These are phyloP conservation scores for Chouioia cunea DNA, from an alignment of 2,888 invertebrate species.

Conservation along the genomic window DNA sequence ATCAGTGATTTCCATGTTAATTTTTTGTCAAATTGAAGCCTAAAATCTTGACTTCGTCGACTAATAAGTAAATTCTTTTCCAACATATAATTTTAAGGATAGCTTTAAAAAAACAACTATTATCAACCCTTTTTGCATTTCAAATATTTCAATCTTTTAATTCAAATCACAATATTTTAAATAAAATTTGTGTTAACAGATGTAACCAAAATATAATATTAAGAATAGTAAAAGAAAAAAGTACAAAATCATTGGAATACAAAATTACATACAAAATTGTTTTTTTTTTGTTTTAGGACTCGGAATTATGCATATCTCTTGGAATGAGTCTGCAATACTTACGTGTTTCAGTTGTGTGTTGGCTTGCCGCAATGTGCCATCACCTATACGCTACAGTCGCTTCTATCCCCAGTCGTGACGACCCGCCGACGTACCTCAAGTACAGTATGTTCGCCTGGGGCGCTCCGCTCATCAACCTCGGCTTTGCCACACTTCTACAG, in stretches of 20 bases:
- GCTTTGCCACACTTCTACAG: conserved; percentile 71
- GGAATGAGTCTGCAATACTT: conserved; percentile 76
- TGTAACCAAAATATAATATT: background rate
- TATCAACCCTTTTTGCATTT: no score
- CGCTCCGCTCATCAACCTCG: conserved; percentile 72
- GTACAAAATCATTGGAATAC: no score
- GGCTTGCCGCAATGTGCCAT: conserved; percentile 78
- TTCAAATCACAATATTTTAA: no score
- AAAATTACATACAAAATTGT: background rate
- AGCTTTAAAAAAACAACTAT: no score
- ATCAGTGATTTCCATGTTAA: no score
- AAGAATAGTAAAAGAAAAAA: background rate
- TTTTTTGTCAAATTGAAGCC: no score
- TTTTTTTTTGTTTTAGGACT: conserved; percentile 69
- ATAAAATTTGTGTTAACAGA: background rate
- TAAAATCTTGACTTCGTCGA: no score
- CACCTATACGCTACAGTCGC: conserved; percentile 72
- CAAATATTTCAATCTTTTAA: no score
- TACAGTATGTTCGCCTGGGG: conserved; percentile 78
- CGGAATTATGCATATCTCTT: conserved; percentile 74
- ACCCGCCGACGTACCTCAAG: conserved; percentile 68
- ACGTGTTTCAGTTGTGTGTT: conserved; percentile 76
- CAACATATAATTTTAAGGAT: no score
- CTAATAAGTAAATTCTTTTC: no score
- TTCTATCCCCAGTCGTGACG: conserved; percentile 63